Percentiles rank a stretch among this genome's conserved stretches.
These are phyloP conservation scores for Blastobasis lacticolella DNA, from an alignment of 2,888 invertebrate species.

Conservation along the genomic window DNA sequence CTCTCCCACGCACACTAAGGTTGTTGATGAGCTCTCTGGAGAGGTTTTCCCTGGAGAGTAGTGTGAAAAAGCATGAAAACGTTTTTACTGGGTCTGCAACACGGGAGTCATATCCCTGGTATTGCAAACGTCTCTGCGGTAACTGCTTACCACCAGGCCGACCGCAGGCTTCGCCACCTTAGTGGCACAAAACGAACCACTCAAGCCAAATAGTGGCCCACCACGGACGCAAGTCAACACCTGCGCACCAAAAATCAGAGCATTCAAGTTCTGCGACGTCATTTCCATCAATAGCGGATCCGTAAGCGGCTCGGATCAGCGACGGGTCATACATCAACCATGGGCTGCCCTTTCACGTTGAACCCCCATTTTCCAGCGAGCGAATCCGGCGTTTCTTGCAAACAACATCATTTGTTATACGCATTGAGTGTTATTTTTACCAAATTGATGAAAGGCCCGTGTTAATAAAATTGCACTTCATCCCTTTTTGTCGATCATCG, in stretches of 20 bases:
- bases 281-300: constrained; percentile 43
- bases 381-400: constrained; percentile 36
- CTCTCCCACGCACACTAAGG: too few relatives aligned
- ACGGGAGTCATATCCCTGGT: too few relatives aligned
- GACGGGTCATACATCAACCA: constrained; percentile 38
- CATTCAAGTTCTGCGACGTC: constrained; percentile 34
- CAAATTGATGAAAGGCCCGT: constrained; percentile 58
- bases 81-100: too few relatives aligned
- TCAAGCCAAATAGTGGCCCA: not conserved
- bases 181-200: not conserved
- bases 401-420: constrained; percentile 73
- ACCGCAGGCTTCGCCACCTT: not conserved
- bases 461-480: constrained; percentile 73
- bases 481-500: constrained; percentile 73
- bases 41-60: too few relatives aligned
- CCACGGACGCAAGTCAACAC: not conserved
- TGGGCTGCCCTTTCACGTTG: constrained; percentile 1
- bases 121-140: too few relatives aligned
- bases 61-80: too few relatives aligned
- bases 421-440: constrained; percentile 60
- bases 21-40: too few relatives aligned
- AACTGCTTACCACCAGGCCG: too few relatives aligned
- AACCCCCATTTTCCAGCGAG: constrained; percentile 38
- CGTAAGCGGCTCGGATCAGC: constrained; percentile 24
- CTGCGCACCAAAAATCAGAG: constrained; percentile 1